These are phyloP conservation scores for Urosaurus nigricauda DNA, from an alignment of 2,797 vertebrate genomes.

Conservation along the genomic window DNA sequence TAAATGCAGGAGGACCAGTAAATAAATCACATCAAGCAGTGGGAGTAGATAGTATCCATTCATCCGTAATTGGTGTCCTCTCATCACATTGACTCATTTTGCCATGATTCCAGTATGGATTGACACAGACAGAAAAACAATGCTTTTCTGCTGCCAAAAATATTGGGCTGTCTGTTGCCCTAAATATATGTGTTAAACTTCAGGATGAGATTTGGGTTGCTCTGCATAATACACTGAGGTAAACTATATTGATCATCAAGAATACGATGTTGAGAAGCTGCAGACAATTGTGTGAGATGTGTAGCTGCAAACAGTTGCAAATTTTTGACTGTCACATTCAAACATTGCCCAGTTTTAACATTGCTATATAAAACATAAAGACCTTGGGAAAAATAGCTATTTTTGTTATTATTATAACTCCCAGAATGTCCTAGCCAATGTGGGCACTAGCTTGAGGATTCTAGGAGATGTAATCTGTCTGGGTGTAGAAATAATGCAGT, in stretches of 20 bases:
- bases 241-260: background rate
- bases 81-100: constrained; percentile 85
- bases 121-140: constrained; percentile 87
- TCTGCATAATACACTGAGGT: background rate
- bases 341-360: background rate
- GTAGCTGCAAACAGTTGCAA: background rate
- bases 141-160: constrained; percentile 85
- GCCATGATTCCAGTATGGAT: constrained; percentile 78
- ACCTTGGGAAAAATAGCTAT: no score
- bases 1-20: constrained; percentile 84
- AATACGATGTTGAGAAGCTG: background rate
- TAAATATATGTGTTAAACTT: constrained; percentile 68
- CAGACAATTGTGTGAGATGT: background rate
- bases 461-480: no score
- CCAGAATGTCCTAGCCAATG: no score
- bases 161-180: constrained; percentile 76
- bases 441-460: no score
- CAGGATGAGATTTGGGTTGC: background rate
- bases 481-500: no score
- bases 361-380: background rate
- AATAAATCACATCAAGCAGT: constrained; percentile 93
- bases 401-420: no score
- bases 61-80: constrained; percentile 90
- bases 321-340: background rate
- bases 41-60: constrained; percentile 86